A percentile compares a stretch with the other conserved stretches of the same genome.
Conservation (phyloP, 35 echinoderm and acorn worm species). For the Ophioderma brevispina region DNA sequence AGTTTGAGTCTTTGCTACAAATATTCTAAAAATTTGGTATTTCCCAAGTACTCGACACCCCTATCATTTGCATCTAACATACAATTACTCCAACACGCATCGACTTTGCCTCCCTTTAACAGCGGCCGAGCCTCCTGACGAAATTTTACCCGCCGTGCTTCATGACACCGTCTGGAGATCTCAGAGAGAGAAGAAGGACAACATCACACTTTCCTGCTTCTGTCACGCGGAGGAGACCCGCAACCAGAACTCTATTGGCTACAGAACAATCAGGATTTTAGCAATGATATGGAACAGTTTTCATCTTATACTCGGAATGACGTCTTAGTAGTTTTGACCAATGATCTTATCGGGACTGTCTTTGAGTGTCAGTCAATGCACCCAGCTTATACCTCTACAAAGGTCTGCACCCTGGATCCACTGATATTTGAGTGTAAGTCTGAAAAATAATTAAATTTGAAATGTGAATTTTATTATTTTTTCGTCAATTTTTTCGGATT, state of each 20-base stretch:
- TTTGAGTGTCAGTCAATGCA: conserved; percentile 76
- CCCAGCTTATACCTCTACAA: conserved; percentile 67
- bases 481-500: too few species aligned
- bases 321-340: conserved; percentile 41
- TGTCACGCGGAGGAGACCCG: conserved; percentile 78
- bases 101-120: not conserved
- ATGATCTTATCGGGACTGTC: conserved; percentile 55
- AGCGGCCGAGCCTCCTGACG: conserved; percentile 73
- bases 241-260: conserved; percentile 77
- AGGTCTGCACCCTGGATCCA: conserved; percentile 54
- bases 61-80: not conserved
- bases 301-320: conserved; percentile 41
- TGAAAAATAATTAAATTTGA: too few species aligned
- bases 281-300: conserved; percentile 39
- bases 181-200: conserved; percentile 75
- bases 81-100: not conserved
- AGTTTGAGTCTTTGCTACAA: not conserved
- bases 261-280: conserved; percentile 25
- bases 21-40: not conserved
- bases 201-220: conserved; percentile 63
- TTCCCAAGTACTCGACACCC: not conserved
- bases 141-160: conserved; percentile 49
- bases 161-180: conserved; percentile 45
- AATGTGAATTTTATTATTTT: too few species aligned
- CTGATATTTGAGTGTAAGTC: conserved; percentile 82